Percentiles rank a stretch among this genome's conserved stretches.
Evolutionary conservation across 2,888 invertebrate genomes (phyloP).

Genomic region (Frankliniella intonsa): DNA sequence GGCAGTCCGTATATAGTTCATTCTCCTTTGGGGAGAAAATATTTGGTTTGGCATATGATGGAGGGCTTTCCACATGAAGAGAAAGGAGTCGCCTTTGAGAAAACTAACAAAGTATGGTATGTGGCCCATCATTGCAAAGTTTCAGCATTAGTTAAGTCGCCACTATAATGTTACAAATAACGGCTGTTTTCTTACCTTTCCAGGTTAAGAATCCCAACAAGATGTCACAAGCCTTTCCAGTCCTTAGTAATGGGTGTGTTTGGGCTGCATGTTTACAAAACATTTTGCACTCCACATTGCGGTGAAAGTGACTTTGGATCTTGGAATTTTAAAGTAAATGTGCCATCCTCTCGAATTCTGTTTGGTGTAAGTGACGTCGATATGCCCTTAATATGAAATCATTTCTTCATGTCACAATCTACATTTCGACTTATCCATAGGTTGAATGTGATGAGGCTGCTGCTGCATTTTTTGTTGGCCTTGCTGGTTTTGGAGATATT

Average conservation of each 20-base stretch:
- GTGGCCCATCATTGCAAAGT: background rate
- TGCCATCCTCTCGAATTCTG: background rate
- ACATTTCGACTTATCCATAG: background rate
- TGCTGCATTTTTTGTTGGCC: background rate
- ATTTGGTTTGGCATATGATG: background rate
- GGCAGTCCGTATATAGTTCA: background rate
- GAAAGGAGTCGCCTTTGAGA: background rate
- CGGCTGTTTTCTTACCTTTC: background rate
- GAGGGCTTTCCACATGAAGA: background rate
- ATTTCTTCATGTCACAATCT: background rate
- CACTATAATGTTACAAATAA: background rate
- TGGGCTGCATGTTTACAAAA: background rate
- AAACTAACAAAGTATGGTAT: background rate
- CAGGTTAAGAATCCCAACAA: background rate
- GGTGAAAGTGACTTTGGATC: background rate
- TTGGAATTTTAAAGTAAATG: background rate
- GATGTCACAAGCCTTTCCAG: background rate
- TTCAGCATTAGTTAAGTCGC: background rate
- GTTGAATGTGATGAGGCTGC: background rate
- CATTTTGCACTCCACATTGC: background rate
- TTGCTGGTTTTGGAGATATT: background rate
- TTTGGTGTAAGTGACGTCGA: background rate
- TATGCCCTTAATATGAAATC: background rate
- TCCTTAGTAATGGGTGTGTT: background rate
- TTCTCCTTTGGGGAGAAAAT: background rate